phyloP scores from a whole-genome alignment of 2,888 invertebrate genomes.

The Lampropteryx suffumata region DNA sequence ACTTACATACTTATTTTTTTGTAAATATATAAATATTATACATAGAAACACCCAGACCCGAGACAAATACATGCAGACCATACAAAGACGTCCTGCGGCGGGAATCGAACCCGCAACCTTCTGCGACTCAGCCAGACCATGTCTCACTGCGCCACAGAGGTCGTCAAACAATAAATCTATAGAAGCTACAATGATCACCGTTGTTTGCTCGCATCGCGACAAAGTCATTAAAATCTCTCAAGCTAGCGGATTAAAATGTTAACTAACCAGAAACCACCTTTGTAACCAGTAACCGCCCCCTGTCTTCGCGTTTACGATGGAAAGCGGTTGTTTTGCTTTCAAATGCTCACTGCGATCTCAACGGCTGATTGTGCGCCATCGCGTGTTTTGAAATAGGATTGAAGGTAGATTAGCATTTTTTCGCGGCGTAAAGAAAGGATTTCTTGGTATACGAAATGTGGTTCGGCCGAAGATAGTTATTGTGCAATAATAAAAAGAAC shows the following conservation, averaged over 20 bases:
- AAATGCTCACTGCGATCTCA: constrained; percentile 51
- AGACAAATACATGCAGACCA: no score
- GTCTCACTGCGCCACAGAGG: no score
- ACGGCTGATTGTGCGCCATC: constrained; percentile 48
- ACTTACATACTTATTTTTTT: no score
- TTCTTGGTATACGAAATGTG: constrained; percentile 8
- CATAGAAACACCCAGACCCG: no score
- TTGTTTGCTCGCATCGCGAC: constrained; percentile 40
- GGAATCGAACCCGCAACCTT: no score
- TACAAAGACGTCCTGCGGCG: no score
- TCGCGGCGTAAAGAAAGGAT: constrained; percentile 9
- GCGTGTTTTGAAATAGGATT: constrained; percentile 44
- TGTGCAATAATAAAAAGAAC: no score
- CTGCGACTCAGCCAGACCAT: no score
- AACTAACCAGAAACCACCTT: constrained; percentile 47
- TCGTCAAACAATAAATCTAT: no score
- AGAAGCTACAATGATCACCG: no score
- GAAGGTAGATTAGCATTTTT: constrained; percentile 31
- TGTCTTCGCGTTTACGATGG: constrained; percentile 60
- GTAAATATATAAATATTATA: no score
- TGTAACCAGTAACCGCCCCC: constrained; percentile 37
- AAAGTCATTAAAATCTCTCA: constrained; percentile 42
- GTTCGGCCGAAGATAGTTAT: no score
- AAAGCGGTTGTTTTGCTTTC: constrained; percentile 52
- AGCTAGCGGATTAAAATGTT: constrained; percentile 68